These are phyloP conservation scores for Cetonia aurata DNA, from an alignment of 2,888 invertebrate species.

Conservation along the genomic window DNA sequence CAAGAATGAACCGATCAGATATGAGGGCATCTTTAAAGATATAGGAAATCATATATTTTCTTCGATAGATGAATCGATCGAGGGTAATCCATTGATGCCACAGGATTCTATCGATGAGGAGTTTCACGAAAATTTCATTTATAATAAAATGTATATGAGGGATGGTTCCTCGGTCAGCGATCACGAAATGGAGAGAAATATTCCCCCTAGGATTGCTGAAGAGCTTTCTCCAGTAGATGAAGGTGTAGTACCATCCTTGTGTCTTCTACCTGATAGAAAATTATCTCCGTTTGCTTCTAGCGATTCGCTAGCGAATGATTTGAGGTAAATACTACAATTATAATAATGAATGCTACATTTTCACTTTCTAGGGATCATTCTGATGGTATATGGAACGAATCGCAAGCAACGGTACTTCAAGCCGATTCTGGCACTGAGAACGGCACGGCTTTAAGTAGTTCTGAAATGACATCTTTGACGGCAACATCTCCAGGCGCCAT, in stretches of 20 bases:
- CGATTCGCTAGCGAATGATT: slow-evolving; percentile 85
- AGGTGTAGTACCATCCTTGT: slow-evolving; percentile 67
- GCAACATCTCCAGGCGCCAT: slow-evolving; percentile 70
- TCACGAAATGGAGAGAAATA: slow-evolving; percentile 54
- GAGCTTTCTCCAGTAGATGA: slow-evolving; percentile 66
- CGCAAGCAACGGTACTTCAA: slow-evolving; percentile 86
- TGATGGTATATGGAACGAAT: slow-evolving; percentile 91
- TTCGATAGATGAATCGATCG: slow-evolving; percentile 58
- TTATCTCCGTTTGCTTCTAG: slow-evolving; percentile 84
- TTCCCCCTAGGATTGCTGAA: slow-evolving; percentile 55
- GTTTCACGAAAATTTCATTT: slow-evolving; percentile 85
- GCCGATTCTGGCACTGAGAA: slow-evolving; percentile 78
- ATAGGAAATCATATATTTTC: slow-evolving; percentile 62
- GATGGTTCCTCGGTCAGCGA: slow-evolving; percentile 70
- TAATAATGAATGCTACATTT: slow-evolving; percentile 47
- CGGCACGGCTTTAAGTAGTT: slow-evolving; percentile 71
- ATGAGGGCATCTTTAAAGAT: slow-evolving; percentile 70
- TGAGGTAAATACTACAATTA: slow-evolving; percentile 62
- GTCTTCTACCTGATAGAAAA: slow-evolving; percentile 67
- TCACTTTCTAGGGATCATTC: slow-evolving; percentile 77
- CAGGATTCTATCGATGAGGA: slow-evolving; percentile 75
- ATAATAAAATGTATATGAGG: slow-evolving; percentile 78
- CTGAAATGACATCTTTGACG: slow-evolving; percentile 64
- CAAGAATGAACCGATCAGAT: slow-evolving; percentile 71
- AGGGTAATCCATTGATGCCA: slow-evolving; percentile 56